Evolutionary conservation across 2,113 vertebrate genomes (phyloP), one percentile per base, ranked within the genome.

Genomic region (Myocastor coypus): DNA sequence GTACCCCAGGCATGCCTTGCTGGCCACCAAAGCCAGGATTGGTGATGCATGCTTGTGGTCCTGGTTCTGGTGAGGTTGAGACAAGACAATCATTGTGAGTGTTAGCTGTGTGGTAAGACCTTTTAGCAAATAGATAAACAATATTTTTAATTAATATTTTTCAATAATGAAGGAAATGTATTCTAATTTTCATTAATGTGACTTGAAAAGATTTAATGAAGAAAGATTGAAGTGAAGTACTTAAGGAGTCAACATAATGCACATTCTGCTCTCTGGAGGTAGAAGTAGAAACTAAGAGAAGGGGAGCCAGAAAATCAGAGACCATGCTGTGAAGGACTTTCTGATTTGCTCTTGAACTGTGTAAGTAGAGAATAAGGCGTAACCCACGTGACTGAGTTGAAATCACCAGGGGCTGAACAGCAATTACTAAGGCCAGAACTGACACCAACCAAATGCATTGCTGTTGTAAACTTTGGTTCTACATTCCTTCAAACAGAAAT

Each of bases 291-390:
- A 50, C 1, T 2, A 63, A 42, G 40, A 52, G 14, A 87, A 89
- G 46, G 7, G 7, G 34, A 34, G 5, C 28, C 22, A 68, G 5
- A 71, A 5, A 7, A 0, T n/a, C n/a, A n/a, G n/a, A n/a, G n/a
- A n/a, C n/a, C 14, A 2, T 84, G 75, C 46, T 14, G 34, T 24
- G 7, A 83, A 50, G 3, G 0, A 40, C 5, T 17, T 40, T 11
- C 37, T 32, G 5, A 0, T 22, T 5, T 59, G 4, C 13, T 83
- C n/a, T 22, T 28, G 3, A 1, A 68, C n/a, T 3, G 66, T 30
- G 5, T 46, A 59, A 94, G 34, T 26, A 4, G 0, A 5, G 42
- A 37, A 9, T 28, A 30, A 46, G 11, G 0, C 2, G 24, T 28
- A 3, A 71, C 1, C 5, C 3, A 26, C 64, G 42, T 28, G 12